Conservation (phyloP, 2,797 vertebrate species). For the Trachurus trachurus region DNA sequence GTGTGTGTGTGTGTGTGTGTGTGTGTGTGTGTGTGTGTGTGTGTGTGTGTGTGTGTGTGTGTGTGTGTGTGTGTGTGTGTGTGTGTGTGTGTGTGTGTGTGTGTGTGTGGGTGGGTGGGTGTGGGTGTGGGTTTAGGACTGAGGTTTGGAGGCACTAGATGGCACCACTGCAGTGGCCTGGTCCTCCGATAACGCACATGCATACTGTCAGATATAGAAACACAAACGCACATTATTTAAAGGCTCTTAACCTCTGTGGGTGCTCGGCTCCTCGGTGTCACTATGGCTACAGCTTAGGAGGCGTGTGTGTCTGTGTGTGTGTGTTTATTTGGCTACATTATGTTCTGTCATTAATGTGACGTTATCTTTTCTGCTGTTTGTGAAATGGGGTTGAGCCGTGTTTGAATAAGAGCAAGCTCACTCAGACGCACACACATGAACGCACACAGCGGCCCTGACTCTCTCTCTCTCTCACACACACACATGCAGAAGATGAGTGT, state of each 20-base stretch:
- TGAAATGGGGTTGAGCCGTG: constrained; percentile 42
- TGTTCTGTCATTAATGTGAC: constrained; percentile 58
- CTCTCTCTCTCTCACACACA: constrained; percentile 15
- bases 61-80: constrained; percentile 3
- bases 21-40: constrained; percentile 1
- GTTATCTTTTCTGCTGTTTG: constrained; percentile 58
- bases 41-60: constrained; percentile 2
- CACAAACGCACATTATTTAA: background rate
- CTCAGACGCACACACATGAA: constrained; percentile 29
- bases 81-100: constrained; percentile 4
- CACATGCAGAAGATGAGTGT: background rate
- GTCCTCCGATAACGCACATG: background rate
- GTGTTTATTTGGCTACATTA: constrained; percentile 32
- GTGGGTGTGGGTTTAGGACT: constrained; percentile 17
- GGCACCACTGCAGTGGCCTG: constrained; percentile 73
- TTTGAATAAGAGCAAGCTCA: constrained; percentile 64
- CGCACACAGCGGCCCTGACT: constrained; percentile 1
- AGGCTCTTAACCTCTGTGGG: constrained; percentile 6
- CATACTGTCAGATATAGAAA: background rate
- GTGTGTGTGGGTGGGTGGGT: too few relatives aligned
- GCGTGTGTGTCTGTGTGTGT: background rate
- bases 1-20: background rate
- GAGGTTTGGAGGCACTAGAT: constrained; percentile 75
- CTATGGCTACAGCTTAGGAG: constrained; percentile 50
- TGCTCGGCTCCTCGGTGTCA: background rate